Evolutionary conservation across 2,797 vertebrate genomes (phyloP).

Genomic region (Rallus crepitans): DNA sequence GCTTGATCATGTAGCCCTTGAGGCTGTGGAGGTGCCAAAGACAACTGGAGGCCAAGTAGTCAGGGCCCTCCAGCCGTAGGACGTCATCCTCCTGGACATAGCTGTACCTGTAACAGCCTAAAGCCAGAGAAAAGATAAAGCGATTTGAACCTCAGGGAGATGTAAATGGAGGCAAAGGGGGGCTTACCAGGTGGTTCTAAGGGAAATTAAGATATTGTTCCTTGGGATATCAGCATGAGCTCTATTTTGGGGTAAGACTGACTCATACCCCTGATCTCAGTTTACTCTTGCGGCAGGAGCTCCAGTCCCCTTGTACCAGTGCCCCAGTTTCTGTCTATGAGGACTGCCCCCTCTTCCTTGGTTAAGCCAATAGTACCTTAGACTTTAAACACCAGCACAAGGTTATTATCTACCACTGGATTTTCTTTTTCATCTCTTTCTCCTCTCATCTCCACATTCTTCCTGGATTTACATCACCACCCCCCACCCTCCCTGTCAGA

Average conservation of each 20-base stretch:
- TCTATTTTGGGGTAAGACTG: not conserved
- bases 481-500: not conserved
- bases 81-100: constrained; percentile 73
- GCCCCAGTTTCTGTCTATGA: not conserved
- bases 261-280: not conserved
- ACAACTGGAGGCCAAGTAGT: constrained; percentile 85
- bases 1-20: constrained; percentile 84
- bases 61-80: constrained; percentile 83
- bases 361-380: not conserved
- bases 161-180: not conserved
- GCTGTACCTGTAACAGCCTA: constrained; percentile 91
- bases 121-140: not conserved
- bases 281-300: not conserved
- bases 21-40: constrained; percentile 90
- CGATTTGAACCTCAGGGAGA: not conserved
- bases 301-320: not conserved
- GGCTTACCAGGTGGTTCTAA: not conserved
- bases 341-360: not conserved
- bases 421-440: not conserved
- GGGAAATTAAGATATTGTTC: not conserved
- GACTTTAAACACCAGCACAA: not conserved
- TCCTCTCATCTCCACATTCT: not conserved
- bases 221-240: not conserved
- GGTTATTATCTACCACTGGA: not conserved
- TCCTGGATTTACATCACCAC: not conserved